Percentiles rank a stretch among this genome's conserved stretches.
These are phyloP conservation scores for Machimus atricapillus DNA, from an alignment of 2,888 invertebrate genomes.

Conservation along the genomic window DNA sequence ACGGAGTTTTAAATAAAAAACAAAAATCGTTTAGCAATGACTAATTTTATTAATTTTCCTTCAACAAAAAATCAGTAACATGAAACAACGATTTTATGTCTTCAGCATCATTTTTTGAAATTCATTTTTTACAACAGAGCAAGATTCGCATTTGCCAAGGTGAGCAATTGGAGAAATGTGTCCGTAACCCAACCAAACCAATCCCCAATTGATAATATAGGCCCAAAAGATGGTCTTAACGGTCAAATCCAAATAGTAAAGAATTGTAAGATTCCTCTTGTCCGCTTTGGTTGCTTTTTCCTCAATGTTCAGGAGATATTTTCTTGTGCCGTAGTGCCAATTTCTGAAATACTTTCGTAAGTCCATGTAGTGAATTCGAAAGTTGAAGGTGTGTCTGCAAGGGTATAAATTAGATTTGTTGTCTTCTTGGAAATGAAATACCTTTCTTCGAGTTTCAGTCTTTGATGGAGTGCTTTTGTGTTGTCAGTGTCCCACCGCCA, in stretches of 20 bases:
- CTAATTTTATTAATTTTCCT: background rate
- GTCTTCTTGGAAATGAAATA: background rate
- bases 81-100: background rate
- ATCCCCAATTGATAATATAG: background rate
- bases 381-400: conserved; percentile 36
- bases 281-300: conserved; percentile 1
- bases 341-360: conserved; percentile 26
- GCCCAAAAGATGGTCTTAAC: conserved; percentile 11
- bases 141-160: background rate
- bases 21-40: background rate
- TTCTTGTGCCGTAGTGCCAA: conserved; percentile 38
- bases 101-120: background rate
- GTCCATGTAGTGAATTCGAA: conserved; percentile 20
- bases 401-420: background rate
- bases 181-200: background rate
- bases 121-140: conserved; percentile 7
- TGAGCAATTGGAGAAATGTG: conserved; percentile 16
- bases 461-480: background rate
- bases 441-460: conserved; percentile 19
- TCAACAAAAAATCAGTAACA: background rate
- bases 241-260: conserved; percentile 31
- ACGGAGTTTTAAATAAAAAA: background rate
- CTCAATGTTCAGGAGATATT: conserved; percentile 27
- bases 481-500: conserved; percentile 40
- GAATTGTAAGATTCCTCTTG: background rate